Conservation (phyloP, 2,888 invertebrate species). For the Anodontia alba region DNA sequence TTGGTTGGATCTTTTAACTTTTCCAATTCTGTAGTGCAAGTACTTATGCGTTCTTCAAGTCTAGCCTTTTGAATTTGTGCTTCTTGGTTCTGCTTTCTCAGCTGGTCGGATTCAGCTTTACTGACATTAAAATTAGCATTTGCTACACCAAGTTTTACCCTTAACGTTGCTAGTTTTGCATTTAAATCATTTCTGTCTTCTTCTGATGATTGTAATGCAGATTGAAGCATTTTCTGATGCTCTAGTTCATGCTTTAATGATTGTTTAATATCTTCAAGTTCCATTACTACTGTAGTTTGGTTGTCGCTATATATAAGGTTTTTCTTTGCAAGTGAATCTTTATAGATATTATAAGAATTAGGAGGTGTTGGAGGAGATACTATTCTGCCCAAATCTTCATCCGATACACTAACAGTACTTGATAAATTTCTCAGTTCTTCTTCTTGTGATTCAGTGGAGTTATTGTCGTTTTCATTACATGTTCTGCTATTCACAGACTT, state of each 20-base stretch:
- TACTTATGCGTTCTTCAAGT: conserved; percentile 48
- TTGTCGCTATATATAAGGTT: neutral
- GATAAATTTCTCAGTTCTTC: conserved; percentile 55
- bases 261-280: neutral
- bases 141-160: conserved; percentile 60
- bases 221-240: neutral
- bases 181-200: conserved; percentile 54
- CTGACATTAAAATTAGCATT: conserved; percentile 58
- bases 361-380: conserved; percentile 45
- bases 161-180: conserved; percentile 46
- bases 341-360: neutral
- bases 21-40: conserved; percentile 39
- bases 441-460: conserved; percentile 46
- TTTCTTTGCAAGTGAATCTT: neutral
- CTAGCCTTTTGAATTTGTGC: conserved; percentile 57
- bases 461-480: neutral
- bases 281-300: neutral
- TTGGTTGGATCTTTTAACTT: conserved; percentile 53
- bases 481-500: conserved; percentile 24
- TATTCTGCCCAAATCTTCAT: conserved; percentile 57
- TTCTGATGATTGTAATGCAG: conserved; percentile 32
- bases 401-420: conserved; percentile 52
- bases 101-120: conserved; percentile 47
- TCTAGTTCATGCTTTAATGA: neutral
- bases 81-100: conserved; percentile 52